phyloP scores from a whole-genome alignment of 2,113 vertebrate genomes.

The Pavo muticus region DNA sequence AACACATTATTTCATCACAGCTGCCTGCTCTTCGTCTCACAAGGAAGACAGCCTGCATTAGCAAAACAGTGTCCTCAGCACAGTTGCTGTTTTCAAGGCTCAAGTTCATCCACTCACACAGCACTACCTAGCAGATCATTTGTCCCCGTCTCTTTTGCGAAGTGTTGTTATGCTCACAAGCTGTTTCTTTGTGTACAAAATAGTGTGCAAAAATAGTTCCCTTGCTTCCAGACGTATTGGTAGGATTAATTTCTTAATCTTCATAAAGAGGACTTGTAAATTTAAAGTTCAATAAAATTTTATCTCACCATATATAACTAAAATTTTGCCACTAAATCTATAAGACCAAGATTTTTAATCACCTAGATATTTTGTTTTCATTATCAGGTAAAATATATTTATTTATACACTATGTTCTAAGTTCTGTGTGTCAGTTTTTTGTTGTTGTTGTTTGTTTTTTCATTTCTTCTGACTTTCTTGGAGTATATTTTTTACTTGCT shows the following conservation, averaged over 20 bases:
- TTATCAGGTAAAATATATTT: neutral
- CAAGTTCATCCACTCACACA: neutral
- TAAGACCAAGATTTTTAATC: neutral
- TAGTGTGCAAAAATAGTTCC: neutral
- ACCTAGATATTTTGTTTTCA: neutral
- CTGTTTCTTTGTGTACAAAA: neutral
- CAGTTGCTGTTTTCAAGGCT: neutral
- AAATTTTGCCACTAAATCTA: neutral
- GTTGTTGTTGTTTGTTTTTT: neutral
- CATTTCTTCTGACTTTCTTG: neutral
- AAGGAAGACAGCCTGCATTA: neutral
- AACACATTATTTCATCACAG: neutral
- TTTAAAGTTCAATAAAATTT: neutral
- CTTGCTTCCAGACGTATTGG: neutral
- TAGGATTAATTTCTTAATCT: neutral
- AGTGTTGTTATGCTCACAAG: neutral
- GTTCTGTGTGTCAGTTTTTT: neutral
- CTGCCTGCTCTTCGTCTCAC: accelerated
- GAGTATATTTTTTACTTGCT: neutral
- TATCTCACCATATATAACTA: neutral
- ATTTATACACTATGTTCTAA: neutral
- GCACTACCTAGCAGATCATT: neutral
- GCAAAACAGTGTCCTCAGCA: neutral
- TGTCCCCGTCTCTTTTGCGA: neutral
- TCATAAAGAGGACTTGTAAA: neutral